Percentiles rank a stretch among this genome's conserved stretches.
Evolutionary conservation across 2,797 vertebrate species (phyloP).

Genomic region (Lagodon rhomboides): DNA sequence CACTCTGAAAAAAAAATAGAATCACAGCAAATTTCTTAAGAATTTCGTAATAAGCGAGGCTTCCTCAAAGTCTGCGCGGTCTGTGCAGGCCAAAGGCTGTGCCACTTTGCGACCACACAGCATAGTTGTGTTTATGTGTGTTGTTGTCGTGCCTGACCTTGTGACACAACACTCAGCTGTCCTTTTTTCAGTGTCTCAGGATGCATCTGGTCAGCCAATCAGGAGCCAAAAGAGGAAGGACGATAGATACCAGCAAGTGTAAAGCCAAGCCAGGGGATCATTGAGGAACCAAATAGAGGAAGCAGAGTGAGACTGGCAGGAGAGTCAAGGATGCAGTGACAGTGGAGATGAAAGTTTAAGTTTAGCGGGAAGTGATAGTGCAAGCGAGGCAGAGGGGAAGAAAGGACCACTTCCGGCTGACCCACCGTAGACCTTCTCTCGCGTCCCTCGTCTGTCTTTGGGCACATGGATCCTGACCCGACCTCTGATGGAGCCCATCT

Average conservation of each 20-base stretch:
- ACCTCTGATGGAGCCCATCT: constrained; percentile 89
- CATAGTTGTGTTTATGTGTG: constrained; percentile 34
- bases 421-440: constrained; percentile 85
- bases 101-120: constrained; percentile 28
- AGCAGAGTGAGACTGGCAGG: constrained; percentile 69
- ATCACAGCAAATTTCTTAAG: constrained; percentile 25
- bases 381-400: constrained; percentile 56
- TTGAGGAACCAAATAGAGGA: constrained; percentile 84
- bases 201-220: constrained; percentile 83
- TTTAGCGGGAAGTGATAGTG: constrained; percentile 76
- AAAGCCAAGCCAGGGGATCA: constrained; percentile 75
- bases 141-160: constrained; percentile 69
- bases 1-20: constrained; percentile 81
- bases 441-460: constrained; percentile 73
- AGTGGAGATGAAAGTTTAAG: constrained; percentile 55
- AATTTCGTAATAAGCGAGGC: constrained; percentile 28
- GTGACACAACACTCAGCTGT: constrained; percentile 64
- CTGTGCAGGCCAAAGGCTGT: constrained; percentile 31
- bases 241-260: constrained; percentile 73
- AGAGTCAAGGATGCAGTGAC: constrained; percentile 66
- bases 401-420: constrained; percentile 26
- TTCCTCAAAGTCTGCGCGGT: constrained; percentile 36
- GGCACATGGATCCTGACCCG: constrained; percentile 83
- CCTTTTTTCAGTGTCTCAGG: constrained; percentile 74
- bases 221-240: constrained; percentile 83